Evolutionary conservation across 2,797 vertebrate genomes (phyloP).

Genomic region (Lepilemur ruficaudatus): DNA sequence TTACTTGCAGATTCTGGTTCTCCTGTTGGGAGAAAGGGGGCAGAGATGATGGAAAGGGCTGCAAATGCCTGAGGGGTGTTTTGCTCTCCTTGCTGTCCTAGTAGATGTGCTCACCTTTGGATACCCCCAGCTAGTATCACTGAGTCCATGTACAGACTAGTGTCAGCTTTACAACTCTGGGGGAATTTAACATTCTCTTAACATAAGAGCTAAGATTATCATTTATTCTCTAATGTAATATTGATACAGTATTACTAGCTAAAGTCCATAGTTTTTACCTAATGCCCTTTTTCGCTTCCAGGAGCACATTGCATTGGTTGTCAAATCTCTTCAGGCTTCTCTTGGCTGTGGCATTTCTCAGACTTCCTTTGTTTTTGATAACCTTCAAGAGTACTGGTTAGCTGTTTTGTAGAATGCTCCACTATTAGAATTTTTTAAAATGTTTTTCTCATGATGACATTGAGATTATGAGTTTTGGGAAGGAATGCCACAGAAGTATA

Average conservation of each 20-base stretch:
- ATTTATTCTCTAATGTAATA: background rate
- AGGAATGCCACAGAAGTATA: background rate
- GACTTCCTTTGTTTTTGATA: background rate
- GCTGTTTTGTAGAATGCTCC: background rate
- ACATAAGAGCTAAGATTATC: too few relatives aligned
- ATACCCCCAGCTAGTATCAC: background rate
- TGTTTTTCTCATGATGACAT: background rate
- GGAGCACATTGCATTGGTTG: background rate
- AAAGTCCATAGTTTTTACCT: background rate
- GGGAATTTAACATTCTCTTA: background rate
- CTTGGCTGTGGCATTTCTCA: background rate
- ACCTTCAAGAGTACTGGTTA: background rate
- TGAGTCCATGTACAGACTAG: rapidly evolving
- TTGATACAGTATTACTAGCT: too few relatives aligned
- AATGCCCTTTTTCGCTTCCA: background rate
- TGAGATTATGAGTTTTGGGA: background rate
- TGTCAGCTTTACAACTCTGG: background rate
- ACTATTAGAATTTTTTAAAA: background rate
- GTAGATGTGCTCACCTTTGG: background rate
- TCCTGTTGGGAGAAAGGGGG: background rate
- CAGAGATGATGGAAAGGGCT: background rate
- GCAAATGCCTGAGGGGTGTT: background rate
- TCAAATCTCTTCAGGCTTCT: background rate
- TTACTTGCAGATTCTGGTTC: background rate
- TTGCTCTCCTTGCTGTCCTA: background rate